phyloP scores from a whole-genome alignment of 2,888 invertebrate genomes.

The Lepidocyrtoides sp. region DNA sequence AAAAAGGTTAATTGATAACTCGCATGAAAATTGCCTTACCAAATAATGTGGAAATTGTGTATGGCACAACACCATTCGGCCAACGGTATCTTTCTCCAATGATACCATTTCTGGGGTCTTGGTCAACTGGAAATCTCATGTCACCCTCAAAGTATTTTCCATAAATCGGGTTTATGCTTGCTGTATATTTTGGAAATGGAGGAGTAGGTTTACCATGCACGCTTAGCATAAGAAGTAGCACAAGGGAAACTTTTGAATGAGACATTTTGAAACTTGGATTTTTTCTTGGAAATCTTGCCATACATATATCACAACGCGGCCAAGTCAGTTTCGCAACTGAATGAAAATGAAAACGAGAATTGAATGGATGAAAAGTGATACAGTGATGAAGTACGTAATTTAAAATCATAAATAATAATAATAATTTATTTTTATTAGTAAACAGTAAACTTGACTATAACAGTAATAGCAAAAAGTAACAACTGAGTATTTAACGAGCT shows the following conservation, averaged over 20 bases:
- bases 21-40: slow-evolving; percentile 27
- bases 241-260: not conserved
- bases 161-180: slow-evolving; percentile 9
- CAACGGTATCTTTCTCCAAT: slow-evolving; percentile 32
- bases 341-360: too few relatives aligned
- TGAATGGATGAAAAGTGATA: too few relatives aligned
- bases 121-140: slow-evolving; percentile 23
- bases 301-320: too few relatives aligned
- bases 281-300: too few relatives aligned
- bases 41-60: slow-evolving; percentile 11
- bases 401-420: not conserved
- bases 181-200: not conserved
- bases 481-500: not conserved
- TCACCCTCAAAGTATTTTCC: slow-evolving; percentile 50
- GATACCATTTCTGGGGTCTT: slow-evolving; percentile 40
- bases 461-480: not conserved
- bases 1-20: slow-evolving; percentile 25
- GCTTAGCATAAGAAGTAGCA: not conserved
- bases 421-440: too few relatives aligned
- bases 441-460: too few relatives aligned
- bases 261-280: not conserved
- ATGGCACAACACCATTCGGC: slow-evolving; percentile 30
- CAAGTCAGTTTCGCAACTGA: not conserved
- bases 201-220: not conserved
- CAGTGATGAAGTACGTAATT: not conserved